Evolutionary conservation across 2,113 vertebrate species (phyloP), one percentile per base, ranked within the genome.

Genomic region (Labeo catla): DNA sequence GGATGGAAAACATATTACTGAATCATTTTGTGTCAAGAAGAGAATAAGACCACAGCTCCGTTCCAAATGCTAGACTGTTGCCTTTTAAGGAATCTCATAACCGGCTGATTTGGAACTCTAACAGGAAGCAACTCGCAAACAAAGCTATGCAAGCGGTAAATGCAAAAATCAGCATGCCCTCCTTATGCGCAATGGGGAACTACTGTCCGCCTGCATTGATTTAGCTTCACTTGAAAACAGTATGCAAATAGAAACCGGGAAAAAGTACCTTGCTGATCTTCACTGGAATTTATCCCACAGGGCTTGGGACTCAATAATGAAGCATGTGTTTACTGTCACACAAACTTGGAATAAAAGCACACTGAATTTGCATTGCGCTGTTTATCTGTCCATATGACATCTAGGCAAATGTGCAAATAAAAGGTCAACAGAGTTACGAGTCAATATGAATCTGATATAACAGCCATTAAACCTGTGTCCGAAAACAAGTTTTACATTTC

Each of bases 381-480:
- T 66, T 83, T 70, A 83, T 83, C 47, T 8, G 19, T 83, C 81
- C 47, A 2, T 21, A 50, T 39, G 63, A 50, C 15, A 83, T 36
- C 49, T 54, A 47, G 21, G 47, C 65, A 81, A 81, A 81, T 70
- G 9, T 12, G 52, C 28, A 83, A 11, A 61, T 59, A 28, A 49
- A 66, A 36, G 65, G 47, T 54, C 81, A 83, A 81, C 23, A 54
- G 65, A 68, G 63, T 28, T 39, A 81, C 1, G 43, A 63, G 79
- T 81, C 36, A 65, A 65, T 65, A 81, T 66, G 39, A 49, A 81
- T 83, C 45, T 81, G 23, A 70, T 68, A 39, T 83, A 39, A n/a
- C 28, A 70, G 81, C 45, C 81, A 83, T 83, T 70, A 70, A 54
- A 70, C n/a, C 43, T 43, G 49, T 45, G 45, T 36, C 16, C 9